These are phyloP conservation scores for Bothrops jararaca DNA, from an alignment of 2,113 vertebrate species.

Conservation along the genomic window DNA sequence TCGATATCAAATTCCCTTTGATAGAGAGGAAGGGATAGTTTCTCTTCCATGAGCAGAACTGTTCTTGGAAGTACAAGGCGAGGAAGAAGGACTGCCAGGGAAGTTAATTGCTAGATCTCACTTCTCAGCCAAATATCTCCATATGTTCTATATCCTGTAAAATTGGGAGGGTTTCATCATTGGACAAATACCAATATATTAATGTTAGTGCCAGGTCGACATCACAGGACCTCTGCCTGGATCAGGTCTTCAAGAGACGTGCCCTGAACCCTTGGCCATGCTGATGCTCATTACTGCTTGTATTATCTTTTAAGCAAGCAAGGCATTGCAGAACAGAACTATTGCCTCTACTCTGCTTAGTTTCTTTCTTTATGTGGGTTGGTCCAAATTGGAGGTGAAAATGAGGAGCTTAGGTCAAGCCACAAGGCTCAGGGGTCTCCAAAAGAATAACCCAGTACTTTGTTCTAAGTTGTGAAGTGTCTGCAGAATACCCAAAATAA, in stretches of 20 bases:
- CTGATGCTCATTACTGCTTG: neutral
- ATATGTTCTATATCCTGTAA: neutral
- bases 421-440: neutral
- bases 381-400: neutral
- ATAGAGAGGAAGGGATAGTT: neutral
- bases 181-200: neutral
- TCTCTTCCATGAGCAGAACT: neutral
- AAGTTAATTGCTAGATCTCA: neutral
- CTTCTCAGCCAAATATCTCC: neutral
- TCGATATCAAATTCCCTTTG: neutral
- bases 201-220: neutral
- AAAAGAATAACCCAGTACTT: neutral
- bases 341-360: neutral
- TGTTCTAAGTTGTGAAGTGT: neutral
- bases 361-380: neutral
- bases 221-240: neutral
- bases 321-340: neutral
- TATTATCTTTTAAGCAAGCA: neutral
- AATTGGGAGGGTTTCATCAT: neutral
- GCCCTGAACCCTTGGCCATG: neutral
- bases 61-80: neutral
- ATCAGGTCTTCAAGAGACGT: neutral
- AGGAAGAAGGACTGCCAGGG: neutral
- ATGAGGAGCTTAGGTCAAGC: neutral
- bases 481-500: neutral